Evolutionary conservation across 1,140 invertebrate species (phyloP).

Genomic region (Orius laevigatus): DNA sequence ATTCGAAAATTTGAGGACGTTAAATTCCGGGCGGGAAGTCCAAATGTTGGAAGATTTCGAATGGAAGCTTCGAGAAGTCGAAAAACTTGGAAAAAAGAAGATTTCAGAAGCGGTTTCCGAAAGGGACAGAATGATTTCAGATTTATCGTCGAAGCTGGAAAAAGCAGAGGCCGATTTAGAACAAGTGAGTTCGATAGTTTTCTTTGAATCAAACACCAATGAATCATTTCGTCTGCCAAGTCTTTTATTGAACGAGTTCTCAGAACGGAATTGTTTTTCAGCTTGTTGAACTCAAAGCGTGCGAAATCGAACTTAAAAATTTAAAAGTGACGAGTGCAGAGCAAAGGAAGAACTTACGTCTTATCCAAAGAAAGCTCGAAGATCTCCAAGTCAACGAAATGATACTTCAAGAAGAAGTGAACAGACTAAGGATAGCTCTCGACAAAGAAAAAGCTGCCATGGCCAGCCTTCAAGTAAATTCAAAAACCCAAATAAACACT

Average conservation of each 20-base stretch:
- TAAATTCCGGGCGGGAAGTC: conserved; percentile 38
- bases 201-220: neutral
- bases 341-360: conserved; percentile 36
- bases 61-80: conserved; percentile 48
- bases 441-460: conserved; percentile 32
- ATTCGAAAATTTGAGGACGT: conserved; percentile 39
- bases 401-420: conserved; percentile 35
- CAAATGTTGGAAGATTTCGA: conserved; percentile 48
- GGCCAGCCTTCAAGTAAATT: conserved; percentile 26
- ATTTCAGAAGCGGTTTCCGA: conserved; percentile 38
- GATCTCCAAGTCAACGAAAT: conserved; percentile 36
- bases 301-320: conserved; percentile 39
- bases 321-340: conserved; percentile 38
- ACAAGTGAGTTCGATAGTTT: conserved; percentile 15
- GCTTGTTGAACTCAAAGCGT: conserved; percentile 35
- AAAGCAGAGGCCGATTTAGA: conserved; percentile 26
- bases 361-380: conserved; percentile 37
- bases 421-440: conserved; percentile 30
- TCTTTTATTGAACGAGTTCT: neutral
- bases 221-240: neutral
- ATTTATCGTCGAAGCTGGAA: conserved; percentile 29
- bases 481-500: no score
- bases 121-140: conserved; percentile 31
- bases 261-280: conserved; percentile 17
- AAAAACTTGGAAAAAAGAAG: conserved; percentile 41